Evolutionary conservation across 2,797 vertebrate genomes (phyloP), one percentile per base, ranked within the genome.

Genomic region (Pagetopsis macropterus): DNA sequence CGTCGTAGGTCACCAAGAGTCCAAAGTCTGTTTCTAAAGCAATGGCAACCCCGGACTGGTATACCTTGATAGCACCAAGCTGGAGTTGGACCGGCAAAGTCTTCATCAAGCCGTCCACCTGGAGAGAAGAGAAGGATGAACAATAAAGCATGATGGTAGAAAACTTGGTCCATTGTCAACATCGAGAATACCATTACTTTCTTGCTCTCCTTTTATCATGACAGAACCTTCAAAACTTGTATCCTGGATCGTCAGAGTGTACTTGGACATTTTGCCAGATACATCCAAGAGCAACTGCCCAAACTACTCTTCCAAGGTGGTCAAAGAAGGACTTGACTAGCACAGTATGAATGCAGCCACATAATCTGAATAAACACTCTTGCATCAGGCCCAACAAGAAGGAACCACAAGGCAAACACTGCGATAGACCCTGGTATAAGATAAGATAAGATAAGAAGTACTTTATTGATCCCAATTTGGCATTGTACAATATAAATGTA

Each of bases 11-110:
- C 74, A 99, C 97, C 83, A 98, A 83, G 58, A 99, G 95, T 51
- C 98, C 98, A 89, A 99, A 99, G 81, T 99, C 98, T 0, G 98
- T 98, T 92, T 99, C 97, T 89, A 99, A 89, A 1, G 98, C 96
- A 2, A 97, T 95, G 8, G 97, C 96, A 66, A 99, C 94, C 17
- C 98, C 98, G 0, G 98, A 99, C 75, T 97, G 98, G 89, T 97
- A 99, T 48, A 98, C 92, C 84, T 91, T 96, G 81, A 99, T 83
- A 0, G 97, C 97, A 0, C 98, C 97, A 65, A 98, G 92, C 71
- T 97, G 94, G 85, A 99, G 94, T 41, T 96, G 95, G 75, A 99
- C 89, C 0, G 98, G 98, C 55, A 99, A 91, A 65, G 97, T 98
- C 87, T 97, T 96, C 90, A 96, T 83, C 87, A 98, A 92, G 77